These are phyloP conservation scores for Hormiphora californensis DNA, from an alignment of 37 sponge, comb jelly and placozoan genomes.

Conservation along the genomic window DNA sequence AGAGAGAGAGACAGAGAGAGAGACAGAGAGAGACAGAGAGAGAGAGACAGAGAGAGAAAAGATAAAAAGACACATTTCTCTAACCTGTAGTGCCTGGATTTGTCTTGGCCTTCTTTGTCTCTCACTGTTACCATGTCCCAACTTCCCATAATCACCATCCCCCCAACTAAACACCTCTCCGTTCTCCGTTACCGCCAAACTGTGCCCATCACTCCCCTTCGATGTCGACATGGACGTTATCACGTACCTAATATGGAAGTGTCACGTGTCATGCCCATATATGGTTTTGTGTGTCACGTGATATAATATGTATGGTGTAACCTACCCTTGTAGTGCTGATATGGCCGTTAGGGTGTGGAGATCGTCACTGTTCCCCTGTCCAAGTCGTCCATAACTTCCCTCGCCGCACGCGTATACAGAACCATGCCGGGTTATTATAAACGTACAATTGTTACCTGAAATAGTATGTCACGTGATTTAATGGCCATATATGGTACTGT, in stretches of 20 bases:
- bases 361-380: conserved; percentile 68
- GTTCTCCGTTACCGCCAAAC: conserved; percentile 64
- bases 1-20: neutral
- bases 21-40: neutral
- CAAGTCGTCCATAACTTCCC: conserved; percentile 77
- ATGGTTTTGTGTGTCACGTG: too few relatives aligned
- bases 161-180: conserved; percentile 65
- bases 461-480: too few relatives aligned
- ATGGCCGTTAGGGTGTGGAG: conserved; percentile 60
- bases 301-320: too few relatives aligned
- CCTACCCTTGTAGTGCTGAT: conserved; percentile 64
- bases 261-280: neutral
- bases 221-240: conserved; percentile 43
- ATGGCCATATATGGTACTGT: too few relatives aligned
- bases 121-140: conserved; percentile 67
- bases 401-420: conserved; percentile 72
- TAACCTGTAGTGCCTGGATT: conserved; percentile 61
- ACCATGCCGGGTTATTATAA: conserved; percentile 69
- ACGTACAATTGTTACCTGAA: conserved; percentile 72
- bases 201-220: conserved; percentile 64
- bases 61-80: neutral
- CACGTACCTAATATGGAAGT: neutral
- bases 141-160: conserved; percentile 70
- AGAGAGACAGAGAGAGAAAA: neutral
- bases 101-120: conserved; percentile 63